Percentiles rank a stretch among this genome's conserved stretches.
These are phyloP conservation scores for Delichon dasypus DNA, from an alignment of 2,797 vertebrate genomes.

Conservation along the genomic window DNA sequence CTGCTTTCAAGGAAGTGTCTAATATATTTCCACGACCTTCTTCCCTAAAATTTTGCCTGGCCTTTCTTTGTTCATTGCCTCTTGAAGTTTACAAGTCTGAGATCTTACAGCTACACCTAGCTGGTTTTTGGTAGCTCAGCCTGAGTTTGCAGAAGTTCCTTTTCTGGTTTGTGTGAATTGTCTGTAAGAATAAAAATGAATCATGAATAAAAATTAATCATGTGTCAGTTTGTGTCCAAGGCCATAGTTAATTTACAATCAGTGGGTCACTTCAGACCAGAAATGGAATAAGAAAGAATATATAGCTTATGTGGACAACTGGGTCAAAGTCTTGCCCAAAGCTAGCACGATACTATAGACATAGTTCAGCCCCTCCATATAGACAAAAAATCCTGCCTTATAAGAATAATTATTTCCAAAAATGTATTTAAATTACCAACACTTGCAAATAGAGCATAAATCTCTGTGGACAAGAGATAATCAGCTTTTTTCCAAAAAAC, in stretches of 20 bases:
- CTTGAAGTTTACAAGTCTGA: not conserved
- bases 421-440: not conserved
- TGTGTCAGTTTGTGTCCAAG: not conserved
- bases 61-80: not conserved
- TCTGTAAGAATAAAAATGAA: not conserved
- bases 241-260: not conserved
- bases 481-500: not conserved
- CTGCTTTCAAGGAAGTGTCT: not conserved
- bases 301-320: not conserved
- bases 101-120: not conserved
- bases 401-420: not conserved
- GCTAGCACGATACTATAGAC: not conserved
- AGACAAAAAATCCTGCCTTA: not conserved
- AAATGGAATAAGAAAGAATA: not conserved
- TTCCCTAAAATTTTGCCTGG: not conserved
- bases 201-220: not conserved
- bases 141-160: not conserved
- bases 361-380: not conserved
- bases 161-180: not conserved
- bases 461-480: not conserved
- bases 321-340: not conserved
- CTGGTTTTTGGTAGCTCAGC: not conserved
- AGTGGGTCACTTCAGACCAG: not conserved
- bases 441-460: not conserved
- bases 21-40: slow-evolving; percentile 2